Evolutionary conservation across 2,888 invertebrate species (phyloP), one percentile per base, ranked within the genome.

Genomic region (Drosophila siamana): DNA sequence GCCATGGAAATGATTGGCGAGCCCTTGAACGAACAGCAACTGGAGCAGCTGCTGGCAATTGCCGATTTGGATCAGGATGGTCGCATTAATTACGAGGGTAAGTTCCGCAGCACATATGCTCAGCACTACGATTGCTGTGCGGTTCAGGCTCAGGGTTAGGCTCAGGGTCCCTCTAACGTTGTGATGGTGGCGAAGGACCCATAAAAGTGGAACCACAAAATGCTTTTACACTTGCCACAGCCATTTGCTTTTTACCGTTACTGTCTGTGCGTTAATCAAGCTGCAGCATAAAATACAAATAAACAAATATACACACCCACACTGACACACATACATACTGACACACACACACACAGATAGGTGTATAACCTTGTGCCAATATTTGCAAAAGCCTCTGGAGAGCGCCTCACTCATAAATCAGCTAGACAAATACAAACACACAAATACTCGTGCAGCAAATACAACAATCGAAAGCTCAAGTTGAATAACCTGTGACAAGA

Each of bases 1-100:
- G 96, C 96, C n/a, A 94, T 96, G 93, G 96, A 96, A 92, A 95
- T 96, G 94, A 96, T 96, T 83, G 96, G 96, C 22, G 96, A 96
- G 92, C 94, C 94, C 2, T 94, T 96, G 61, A 95, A 95, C 2
- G 96, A 96, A 87, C 93, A 94, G 75, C 96, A 96, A 91, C 93
- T 96, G 67, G 95, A 95, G 85, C 95, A 96, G 85, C 94, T 96
- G 91, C 93, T 96, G 76, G 94, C 94, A 82, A 93, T 95, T 76
- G 96, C 96, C 4, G 96, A 96, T 92, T 94, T 95, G 81, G 96
- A 96, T 91, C 95, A 95, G 90, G 96, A 96, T 89, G 96, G 96
- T 52, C 94, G 94, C 92, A 96, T 96, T 89, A 96, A 96, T 92
- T 96, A 96, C 90, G 96, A 96, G 95, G 96, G 96, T 96, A 85